phyloP scores from a whole-genome alignment of 2,113 vertebrate species.

The Progne subis region DNA sequence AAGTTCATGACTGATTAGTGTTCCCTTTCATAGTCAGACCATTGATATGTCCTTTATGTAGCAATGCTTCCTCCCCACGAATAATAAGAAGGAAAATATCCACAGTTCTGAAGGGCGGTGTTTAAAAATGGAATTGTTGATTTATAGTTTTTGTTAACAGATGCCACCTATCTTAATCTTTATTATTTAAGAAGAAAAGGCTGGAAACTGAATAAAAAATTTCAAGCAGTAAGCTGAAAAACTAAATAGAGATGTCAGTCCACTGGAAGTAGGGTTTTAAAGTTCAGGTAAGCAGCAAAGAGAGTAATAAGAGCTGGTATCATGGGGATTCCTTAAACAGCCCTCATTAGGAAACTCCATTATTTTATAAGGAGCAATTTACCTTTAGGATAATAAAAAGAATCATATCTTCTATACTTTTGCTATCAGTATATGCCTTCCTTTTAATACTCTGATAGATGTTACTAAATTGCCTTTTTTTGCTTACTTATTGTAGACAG shows the following conservation, averaged over 20 bases:
- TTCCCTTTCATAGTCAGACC: not conserved
- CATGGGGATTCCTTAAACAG: not conserved
- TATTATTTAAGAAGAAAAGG: not conserved
- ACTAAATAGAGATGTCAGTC: not conserved
- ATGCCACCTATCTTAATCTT: not conserved
- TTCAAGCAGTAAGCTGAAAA: not conserved
- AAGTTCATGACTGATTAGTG: not conserved
- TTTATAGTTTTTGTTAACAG: not conserved
- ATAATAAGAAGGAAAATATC: not conserved
- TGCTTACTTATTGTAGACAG: not conserved
- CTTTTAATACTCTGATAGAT: not conserved
- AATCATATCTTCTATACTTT: not conserved
- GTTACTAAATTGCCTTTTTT: not conserved
- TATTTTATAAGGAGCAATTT: not conserved
- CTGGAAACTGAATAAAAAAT: not conserved
- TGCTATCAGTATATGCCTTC: not conserved
- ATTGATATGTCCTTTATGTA: not conserved
- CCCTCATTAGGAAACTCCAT: not conserved
- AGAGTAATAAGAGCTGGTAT: not conserved
- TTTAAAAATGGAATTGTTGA: not conserved
- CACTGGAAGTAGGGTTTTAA: not conserved
- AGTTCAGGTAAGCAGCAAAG: not conserved
- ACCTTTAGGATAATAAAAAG: not conserved
- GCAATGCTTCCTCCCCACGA: not conserved
- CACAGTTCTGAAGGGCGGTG: not conserved